Conservation (phyloP, 2,113 vertebrate species). For the Salvelinus fontinalis region DNA sequence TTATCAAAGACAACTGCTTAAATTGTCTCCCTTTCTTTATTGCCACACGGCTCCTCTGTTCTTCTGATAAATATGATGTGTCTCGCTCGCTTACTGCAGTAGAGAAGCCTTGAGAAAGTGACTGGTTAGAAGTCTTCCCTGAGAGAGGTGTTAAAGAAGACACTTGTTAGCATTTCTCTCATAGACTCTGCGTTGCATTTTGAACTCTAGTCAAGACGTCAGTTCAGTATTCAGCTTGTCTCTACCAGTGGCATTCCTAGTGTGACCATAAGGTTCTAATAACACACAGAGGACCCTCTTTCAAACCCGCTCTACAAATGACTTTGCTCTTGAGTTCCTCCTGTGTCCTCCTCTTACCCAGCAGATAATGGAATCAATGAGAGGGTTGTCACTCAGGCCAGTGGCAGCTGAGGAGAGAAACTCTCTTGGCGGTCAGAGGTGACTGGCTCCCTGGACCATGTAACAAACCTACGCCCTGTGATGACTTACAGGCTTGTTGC, state of each 20-base stretch:
- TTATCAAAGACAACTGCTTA: slow-evolving; percentile 72
- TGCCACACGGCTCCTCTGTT: slow-evolving; percentile 54
- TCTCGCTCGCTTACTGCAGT: slow-evolving; percentile 57
- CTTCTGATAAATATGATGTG: slow-evolving; percentile 69
- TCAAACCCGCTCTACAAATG: slow-evolving; percentile 58
- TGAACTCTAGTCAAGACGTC: slow-evolving; percentile 50
- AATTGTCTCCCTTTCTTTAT: slow-evolving; percentile 56
- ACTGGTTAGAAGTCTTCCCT: slow-evolving; percentile 71
- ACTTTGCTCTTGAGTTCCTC: slow-evolving; percentile 54
- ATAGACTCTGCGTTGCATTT: slow-evolving; percentile 30
- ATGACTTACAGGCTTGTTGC: slow-evolving; percentile 19
- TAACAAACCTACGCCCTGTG: slow-evolving; percentile 16
- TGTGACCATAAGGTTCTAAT: slow-evolving; percentile 59
- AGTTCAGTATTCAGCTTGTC: slow-evolving; percentile 55
- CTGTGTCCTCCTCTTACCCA: slow-evolving; percentile 54
- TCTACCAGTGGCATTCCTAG: slow-evolving; percentile 39
- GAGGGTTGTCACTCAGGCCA: slow-evolving; percentile 46
- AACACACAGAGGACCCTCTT: slow-evolving; percentile 57
- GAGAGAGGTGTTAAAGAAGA: slow-evolving; percentile 61
- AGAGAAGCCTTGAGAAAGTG: slow-evolving; percentile 62
- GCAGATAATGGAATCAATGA: slow-evolving; percentile 52
- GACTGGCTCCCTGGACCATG: slow-evolving; percentile 13
- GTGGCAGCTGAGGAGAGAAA: slow-evolving; percentile 17
- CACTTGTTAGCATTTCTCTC: slow-evolving; percentile 66
- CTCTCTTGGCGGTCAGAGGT: slow-evolving; percentile 21